phyloP scores from a whole-genome alignment of 2,797 vertebrate species.

The Pyrocephalus nanus region DNA sequence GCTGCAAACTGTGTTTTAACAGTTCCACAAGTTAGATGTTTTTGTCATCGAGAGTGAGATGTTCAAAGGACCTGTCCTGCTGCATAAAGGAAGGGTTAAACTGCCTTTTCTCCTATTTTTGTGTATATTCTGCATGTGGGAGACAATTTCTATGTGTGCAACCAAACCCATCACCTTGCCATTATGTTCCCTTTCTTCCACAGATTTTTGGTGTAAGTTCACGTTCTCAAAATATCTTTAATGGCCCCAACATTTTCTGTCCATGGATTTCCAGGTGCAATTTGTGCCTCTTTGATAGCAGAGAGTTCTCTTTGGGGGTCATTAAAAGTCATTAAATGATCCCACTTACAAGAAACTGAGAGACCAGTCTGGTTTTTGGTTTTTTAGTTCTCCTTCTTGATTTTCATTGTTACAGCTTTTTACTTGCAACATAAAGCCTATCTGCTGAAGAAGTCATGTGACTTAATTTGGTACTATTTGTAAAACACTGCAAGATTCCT shows the following conservation, averaged over 20 bases:
- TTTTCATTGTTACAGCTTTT: not conserved
- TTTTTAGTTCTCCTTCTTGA: not conserved
- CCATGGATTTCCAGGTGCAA: not conserved
- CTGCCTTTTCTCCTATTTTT: not conserved
- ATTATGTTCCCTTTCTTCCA: not conserved
- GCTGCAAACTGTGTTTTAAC: not conserved
- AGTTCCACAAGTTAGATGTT: not conserved
- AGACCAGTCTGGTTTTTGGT: not conserved
- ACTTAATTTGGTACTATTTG: not conserved
- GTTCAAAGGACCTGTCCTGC: not conserved
- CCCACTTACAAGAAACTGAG: not conserved
- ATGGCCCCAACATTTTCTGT: not conserved
- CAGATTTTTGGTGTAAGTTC: not conserved
- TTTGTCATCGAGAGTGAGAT: rapidly evolving
- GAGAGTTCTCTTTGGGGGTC: not conserved
- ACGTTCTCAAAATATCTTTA: not conserved
- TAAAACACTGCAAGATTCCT: not conserved
- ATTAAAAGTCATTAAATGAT: not conserved
- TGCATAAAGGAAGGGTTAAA: not conserved
- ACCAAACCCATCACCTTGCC: not conserved
- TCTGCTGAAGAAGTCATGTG: not conserved
- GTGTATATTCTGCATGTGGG: not conserved
- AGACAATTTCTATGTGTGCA: not conserved
- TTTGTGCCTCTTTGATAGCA: not conserved
- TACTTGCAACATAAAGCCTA: not conserved